Base-by-base conservation (phyloP, 2,888 invertebrate species). In the Azorinus chamasolen region DNA sequence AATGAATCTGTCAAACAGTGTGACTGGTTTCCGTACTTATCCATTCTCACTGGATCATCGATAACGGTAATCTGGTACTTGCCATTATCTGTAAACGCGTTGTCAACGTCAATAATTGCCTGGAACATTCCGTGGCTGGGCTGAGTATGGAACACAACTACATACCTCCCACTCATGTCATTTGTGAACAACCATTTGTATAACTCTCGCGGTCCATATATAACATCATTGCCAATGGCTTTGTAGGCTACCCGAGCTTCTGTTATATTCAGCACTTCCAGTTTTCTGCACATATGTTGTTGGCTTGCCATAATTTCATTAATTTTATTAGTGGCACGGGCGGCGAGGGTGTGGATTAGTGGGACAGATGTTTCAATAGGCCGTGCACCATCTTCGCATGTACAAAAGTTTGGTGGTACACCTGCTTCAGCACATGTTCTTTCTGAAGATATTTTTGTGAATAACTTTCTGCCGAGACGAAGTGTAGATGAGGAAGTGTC, bases 401-500 rank as follows among this genome's bases (percentile, higher is more conserved):
- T 96, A 92, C 98, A 98, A 96, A 96, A 98, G 91, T 97, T 96
- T 37, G 95, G 95, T 0, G 95, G 95, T 70, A 98, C 96, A 0
- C 94, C 95, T 0, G 97, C 97, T 71, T 94, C 94, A 61, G 94
- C 94, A 90, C 98, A 98, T 0, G 96, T 96, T 50, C 98, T 94
- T 64, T 95, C 94, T 43, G 91, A 92, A 0, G 96, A 95, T 73
- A 98, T 95, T 62, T 95, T 95, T 32, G 95, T 93, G 91, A 98
- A 97, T 59, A 97, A 94, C 91, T 97, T 97, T 10, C 87, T 79
- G 0, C 85, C 83, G 20, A 69, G 72, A 22, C 58, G 51, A 6
- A 62, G 20, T 0, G 27, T 24, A 6, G 45, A 39, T 20, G 66
- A 61, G 6, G 12, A 14, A n/a, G 22, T 32, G 14, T 18, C n/a